phyloP scores from a whole-genome alignment of 2,113 vertebrate genomes.

The Phrynocephalus versicolor region DNA sequence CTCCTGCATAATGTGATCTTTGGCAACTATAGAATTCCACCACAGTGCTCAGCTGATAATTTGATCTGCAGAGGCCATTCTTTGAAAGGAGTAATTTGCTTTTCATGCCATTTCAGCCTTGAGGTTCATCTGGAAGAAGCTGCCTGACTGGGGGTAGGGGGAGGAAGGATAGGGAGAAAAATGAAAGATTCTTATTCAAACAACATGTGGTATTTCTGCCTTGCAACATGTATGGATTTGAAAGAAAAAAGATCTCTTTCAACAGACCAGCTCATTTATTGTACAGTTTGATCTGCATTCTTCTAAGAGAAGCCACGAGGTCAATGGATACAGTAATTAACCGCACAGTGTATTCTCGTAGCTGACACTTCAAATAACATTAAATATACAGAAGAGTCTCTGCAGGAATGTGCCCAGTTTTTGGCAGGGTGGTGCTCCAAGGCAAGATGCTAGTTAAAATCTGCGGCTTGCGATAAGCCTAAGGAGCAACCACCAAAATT shows the following conservation, averaged over 20 bases:
- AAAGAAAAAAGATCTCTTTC: constrained; percentile 33
- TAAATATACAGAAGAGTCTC: constrained; percentile 7
- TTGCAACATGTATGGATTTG: constrained; percentile 28
- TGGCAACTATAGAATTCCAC: constrained; percentile 49
- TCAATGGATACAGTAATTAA: constrained; percentile 33
- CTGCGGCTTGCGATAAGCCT: background rate
- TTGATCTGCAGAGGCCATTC: constrained; percentile 51
- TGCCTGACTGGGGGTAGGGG: background rate
- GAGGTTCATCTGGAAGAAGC: constrained; percentile 54
- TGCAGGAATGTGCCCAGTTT: background rate
- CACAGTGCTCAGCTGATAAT: constrained; percentile 22
- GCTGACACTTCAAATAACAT: constrained; percentile 34
- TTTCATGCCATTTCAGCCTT: constrained; percentile 54
- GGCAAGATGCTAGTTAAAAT: background rate
- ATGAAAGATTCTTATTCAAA: constrained; percentile 26
- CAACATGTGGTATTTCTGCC: constrained; percentile 19
- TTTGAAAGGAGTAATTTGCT: constrained; percentile 61
- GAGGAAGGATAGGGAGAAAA: background rate
- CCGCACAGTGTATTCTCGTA: background rate
- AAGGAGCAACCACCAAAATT: constrained; percentile 31
- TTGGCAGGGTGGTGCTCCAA: constrained; percentile 25
- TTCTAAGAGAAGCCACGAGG: constrained; percentile 32
- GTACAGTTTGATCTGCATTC: constrained; percentile 39
- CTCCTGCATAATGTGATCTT: constrained; percentile 44
- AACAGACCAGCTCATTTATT: constrained; percentile 33